Percentiles rank a stretch among this genome's conserved stretches.
Conservation (phyloP, 2,113 vertebrate species). For the Typhlomys cinereus region DNA sequence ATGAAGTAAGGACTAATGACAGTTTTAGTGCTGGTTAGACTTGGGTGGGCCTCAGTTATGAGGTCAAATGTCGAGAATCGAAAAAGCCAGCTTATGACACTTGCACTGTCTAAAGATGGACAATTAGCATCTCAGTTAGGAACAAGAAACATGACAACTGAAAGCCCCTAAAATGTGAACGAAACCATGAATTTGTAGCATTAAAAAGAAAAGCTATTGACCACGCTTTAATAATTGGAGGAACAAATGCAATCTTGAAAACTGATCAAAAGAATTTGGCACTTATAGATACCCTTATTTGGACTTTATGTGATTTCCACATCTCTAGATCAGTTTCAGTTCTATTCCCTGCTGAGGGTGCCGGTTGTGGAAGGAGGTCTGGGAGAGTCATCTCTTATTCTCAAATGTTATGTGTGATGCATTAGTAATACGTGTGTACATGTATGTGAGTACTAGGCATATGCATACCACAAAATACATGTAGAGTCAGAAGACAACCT, state of each 20-base stretch:
- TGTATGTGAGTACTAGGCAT: too few relatives aligned
- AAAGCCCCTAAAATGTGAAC: neutral
- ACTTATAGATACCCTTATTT: too few relatives aligned
- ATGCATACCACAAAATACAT: too few relatives aligned
- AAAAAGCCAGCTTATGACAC: neutral
- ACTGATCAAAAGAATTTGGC: too few relatives aligned
- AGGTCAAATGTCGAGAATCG: neutral
- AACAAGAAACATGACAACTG: neutral
- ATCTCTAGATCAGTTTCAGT: too few relatives aligned
- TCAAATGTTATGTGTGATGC: too few relatives aligned
- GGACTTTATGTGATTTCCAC: too few relatives aligned
- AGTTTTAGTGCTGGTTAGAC: neutral
- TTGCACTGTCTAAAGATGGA: neutral
- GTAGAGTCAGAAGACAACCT: too few relatives aligned
- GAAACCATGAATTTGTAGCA: neutral
- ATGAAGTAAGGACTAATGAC: neutral
- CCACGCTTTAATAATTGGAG: neutral
- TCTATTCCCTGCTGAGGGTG: too few relatives aligned
- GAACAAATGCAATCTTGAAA: conserved; percentile 7
- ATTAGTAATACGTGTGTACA: too few relatives aligned
- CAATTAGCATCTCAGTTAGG: neutral
- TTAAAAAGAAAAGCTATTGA: neutral
- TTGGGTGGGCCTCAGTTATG: neutral
- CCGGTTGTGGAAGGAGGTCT: too few relatives aligned
- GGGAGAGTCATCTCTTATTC: too few relatives aligned